A percentile compares a stretch with the other conserved stretches of the same genome.
Conservation (phyloP, 2,888 invertebrate genomes). For the Branchipolynoe longqiensis region DNA sequence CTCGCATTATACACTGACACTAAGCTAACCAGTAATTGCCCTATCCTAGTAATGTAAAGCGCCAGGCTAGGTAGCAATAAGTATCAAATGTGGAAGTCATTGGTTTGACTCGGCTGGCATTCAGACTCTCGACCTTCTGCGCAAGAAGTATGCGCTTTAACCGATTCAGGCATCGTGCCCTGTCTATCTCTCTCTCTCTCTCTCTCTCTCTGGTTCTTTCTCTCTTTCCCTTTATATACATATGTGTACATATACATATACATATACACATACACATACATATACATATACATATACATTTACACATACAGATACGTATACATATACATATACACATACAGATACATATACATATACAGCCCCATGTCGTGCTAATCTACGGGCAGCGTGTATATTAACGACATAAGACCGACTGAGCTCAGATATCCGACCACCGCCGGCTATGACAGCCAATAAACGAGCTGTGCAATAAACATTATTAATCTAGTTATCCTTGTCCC, state of each 20-base stretch:
- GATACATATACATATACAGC: too few relatives aligned
- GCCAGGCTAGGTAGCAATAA: too few relatives aligned
- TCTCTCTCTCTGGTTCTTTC: neutral
- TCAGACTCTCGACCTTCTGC: too few relatives aligned
- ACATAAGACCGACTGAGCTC: neutral
- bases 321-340: neutral
- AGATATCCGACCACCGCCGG: neutral
- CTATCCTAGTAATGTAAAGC: too few relatives aligned
- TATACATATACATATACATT: neutral
- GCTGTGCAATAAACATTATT: slow-evolving; percentile 18
- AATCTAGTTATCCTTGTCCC: neutral
- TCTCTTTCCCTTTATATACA: neutral
- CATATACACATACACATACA: neutral
- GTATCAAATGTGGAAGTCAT: too few relatives aligned
- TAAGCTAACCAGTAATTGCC: too few relatives aligned
- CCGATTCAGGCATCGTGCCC: too few relatives aligned
- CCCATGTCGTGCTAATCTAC: too few relatives aligned
- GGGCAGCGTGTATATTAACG: neutral
- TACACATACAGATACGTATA: neutral
- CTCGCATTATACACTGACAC: too few relatives aligned
- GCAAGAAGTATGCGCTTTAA: too few relatives aligned
- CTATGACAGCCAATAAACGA: neutral
- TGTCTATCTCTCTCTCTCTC: too few relatives aligned
- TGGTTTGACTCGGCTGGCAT: too few relatives aligned
- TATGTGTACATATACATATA: neutral